Base-by-base conservation (phyloP, 2,113 vertebrate genomes). In the Sinocyclocheilus anophthalmus region DNA sequence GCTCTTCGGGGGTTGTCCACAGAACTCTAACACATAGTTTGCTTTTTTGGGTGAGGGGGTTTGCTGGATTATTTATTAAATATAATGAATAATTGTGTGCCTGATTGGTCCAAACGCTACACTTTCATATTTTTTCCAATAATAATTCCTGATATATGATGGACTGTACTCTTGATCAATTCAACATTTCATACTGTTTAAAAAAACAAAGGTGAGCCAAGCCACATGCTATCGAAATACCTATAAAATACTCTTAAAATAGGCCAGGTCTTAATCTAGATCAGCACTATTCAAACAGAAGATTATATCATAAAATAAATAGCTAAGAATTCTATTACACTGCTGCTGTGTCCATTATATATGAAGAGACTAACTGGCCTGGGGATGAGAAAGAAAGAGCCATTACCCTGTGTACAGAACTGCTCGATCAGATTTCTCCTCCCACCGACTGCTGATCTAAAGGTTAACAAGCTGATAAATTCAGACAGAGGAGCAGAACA, bases 241-340 rank as follows among this genome's bases (percentile, higher is more conserved):
- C n/a, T 37, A 37, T 77, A 81, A 33, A 81, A 48, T 7, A 16
- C 22, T 7, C 0, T 11, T 65, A 24, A 26, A 45, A 48, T 81
- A 30, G n/a, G 37, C 61, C 59, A 11, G 5, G 3, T 26, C 24
- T 26, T 26, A 37, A 79, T 79, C 1, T n/a, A 48, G 20, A 59
- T 81, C 61, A 81, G 12, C 59, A 45, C 57, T 81, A 45, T 67
- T 39, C 39, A 30, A 14, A 20, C 13, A 48, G n/a, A 26, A 45
- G 79, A 48, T 81, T 39, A 63, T 65, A 67, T 67, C 61, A 76
- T 76, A 30, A 79, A 85, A 88, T 86, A 76, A 22, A 89, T 90
- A 77, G 90, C 90, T 93, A 91, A 91, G 88, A 90, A 42, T 42
- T 80, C 5, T 63, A 42, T 80, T 80, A 63, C 12, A 4, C 14